These are phyloP conservation scores for Noturus placidus DNA, from an alignment of 2,113 vertebrate species.

Conservation along the genomic window DNA sequence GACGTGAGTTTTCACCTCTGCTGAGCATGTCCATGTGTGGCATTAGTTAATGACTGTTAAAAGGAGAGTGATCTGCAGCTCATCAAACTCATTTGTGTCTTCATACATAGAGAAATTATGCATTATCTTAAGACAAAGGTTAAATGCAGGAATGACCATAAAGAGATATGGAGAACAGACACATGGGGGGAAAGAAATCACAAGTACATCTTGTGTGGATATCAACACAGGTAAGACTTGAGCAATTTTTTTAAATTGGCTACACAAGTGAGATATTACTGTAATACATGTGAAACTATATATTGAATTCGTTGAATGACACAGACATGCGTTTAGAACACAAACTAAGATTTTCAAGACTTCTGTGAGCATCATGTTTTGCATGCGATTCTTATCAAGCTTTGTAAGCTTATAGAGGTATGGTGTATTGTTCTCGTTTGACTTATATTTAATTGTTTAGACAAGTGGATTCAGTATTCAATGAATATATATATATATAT, in stretches of 20 bases:
- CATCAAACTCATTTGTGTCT: conserved; percentile 71
- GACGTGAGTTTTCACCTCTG: conserved; percentile 22
- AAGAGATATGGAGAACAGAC: not conserved
- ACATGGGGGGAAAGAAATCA: not conserved
- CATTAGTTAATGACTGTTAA: conserved; percentile 57
- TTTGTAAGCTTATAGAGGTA: too few relatives aligned
- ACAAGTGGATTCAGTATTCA: too few relatives aligned
- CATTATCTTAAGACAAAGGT: conserved; percentile 58
- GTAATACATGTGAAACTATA: not conserved
- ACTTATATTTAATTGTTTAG: too few relatives aligned
- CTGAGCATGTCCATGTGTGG: conserved; percentile 30
- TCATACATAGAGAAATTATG: conserved; percentile 67
- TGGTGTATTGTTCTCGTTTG: too few relatives aligned
- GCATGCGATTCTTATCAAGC: too few relatives aligned
- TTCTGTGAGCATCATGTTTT: too few relatives aligned
- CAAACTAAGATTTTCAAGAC: too few relatives aligned
- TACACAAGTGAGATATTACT: not conserved
- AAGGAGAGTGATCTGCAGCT: conserved; percentile 60
- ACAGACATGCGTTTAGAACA: not conserved
- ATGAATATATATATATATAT: too few relatives aligned
- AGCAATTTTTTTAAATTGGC: not conserved
- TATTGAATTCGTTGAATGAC: not conserved
- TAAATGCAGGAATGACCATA: conserved; percentile 26
- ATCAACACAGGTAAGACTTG: conserved; percentile 25
- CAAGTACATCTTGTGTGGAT: not conserved